Evolutionary conservation across 1,140 invertebrate species (phyloP), one percentile per base, ranked within the genome.

Genomic region (Aricia agestis): DNA sequence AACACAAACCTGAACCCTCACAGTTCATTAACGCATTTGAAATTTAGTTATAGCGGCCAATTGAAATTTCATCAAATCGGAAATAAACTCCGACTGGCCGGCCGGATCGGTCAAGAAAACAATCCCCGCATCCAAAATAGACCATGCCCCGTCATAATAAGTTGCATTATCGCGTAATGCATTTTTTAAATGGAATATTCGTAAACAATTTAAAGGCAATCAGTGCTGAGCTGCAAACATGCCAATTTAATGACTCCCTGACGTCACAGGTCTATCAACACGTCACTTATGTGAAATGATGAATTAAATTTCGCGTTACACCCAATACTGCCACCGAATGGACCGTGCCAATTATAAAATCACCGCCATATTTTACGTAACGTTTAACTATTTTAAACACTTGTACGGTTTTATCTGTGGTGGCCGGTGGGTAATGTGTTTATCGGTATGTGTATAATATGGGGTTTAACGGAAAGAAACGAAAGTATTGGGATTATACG

Each of bases 301-400:
- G 79, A 83, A 83, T 86, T 83, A 84, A 84, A 84, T 82, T 79
- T 74, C 68, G 73, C 79, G 77, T 84, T 81, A 84, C 81, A 84
- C 75, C 80, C 78, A 74, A 72, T 73, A 77, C 71, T 67, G 76
- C 73, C 77, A 75, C 72, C 74, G 74, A 79, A 76, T 77, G 77
- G 77, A 77, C 71, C 69, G 75, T 74, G 76, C 78, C 80, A 84
- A 85, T 84, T 83, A 84, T 81, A 80, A 85, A 82, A 85, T 79
- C 80, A 78, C 17, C 19, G 18, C 18, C 18, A 25, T 63, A 52
- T 52, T 52, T 52, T 52, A 52, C 45, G 45, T 52, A 52, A 36
- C 36, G 36, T 9, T 36, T 36, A 36, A 52, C 45, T 52, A 52
- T 52, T 52, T 52, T 13, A 52, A 13, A 11, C 9, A 15, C 45